A percentile compares a stretch with the other conserved stretches of the same genome.
phyloP scores from a whole-genome alignment of 1,140 invertebrate species.

The Aphidius gifuensis region DNA sequence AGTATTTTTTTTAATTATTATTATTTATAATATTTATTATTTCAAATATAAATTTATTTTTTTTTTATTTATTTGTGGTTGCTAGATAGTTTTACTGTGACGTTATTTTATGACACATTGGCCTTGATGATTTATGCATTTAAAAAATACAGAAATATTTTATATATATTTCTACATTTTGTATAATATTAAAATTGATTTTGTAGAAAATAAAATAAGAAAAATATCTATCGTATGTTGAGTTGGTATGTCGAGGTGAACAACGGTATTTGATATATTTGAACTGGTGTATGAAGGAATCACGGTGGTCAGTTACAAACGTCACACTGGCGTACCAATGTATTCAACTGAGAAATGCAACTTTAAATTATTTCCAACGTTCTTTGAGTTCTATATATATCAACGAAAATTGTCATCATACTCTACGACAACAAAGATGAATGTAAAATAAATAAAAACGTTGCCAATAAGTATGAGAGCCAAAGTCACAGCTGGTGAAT shows the following conservation, averaged over 20 bases:
- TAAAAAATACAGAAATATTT: neutral
- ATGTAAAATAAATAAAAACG: no score
- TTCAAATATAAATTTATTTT: neutral
- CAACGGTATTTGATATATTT: conserved; percentile 49
- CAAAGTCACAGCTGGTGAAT: no score
- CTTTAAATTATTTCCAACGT: conserved; percentile 9
- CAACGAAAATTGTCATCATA: neutral
- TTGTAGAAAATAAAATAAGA: no score
- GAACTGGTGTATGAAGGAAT: conserved; percentile 34
- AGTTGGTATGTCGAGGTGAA: conserved; percentile 50
- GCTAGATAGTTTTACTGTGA: neutral
- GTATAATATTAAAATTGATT: neutral
- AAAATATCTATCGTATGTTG: conserved; percentile 26
- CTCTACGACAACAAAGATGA: neutral
- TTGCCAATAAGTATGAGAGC: no score
- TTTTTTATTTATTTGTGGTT: no score
- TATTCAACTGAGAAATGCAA: neutral
- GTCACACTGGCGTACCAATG: conserved; percentile 7
- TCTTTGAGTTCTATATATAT: conserved; percentile 1
- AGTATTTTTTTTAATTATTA: conserved; percentile 1
- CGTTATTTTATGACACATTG: neutral
- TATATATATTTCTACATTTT: neutral
- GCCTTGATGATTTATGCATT: neutral
- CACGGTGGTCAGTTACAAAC: conserved; percentile 40
- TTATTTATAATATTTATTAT: neutral